Evolutionary conservation across 1,140 invertebrate species (phyloP), one percentile per base, ranked within the genome.

Genomic region (Aporrectodea caliginosa): DNA sequence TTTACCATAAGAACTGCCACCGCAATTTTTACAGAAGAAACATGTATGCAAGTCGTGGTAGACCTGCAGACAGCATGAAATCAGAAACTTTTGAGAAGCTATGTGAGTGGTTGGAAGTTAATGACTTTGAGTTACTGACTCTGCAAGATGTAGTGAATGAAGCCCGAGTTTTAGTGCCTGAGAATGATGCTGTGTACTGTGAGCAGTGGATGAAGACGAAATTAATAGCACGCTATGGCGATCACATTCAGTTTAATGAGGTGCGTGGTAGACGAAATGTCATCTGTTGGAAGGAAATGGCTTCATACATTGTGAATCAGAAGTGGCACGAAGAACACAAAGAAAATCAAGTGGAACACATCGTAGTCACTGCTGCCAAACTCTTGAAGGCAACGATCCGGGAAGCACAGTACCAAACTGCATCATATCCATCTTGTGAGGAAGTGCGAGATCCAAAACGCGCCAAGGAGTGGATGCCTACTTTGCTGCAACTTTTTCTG

Each of bases 1-100:
- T 68, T 68, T 68, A 68, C 27, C 58, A 68, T 27, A 68, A 68
- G 58, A 68, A 68, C 58, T 68, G 58, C n/a, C n/a, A 68, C 58
- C 58, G 14, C 58, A 68, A 68, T 16, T n/a, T n/a, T n/a, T n/a
- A n/a, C n/a, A n/a, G n/a, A n/a, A n/a, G n/a, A n/a, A n/a, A n/a
- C n/a, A n/a, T 16, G 27, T 14, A n/a, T n/a, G n/a, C n/a, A n/a
- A n/a, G 14, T 68, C 14, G 14, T 27, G 58, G 58, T 68, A 14
- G 58, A 14, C 58, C 58, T 68, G 14, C 58, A 68, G 14, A 68
- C 58, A 27, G 27, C 14, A 68, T 16, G 14, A 27, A 14, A 68
- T 14, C 58, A 16, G 58, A 68, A 68, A 68, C 27, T 16, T 68
- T 68, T 27, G 58, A 68, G 14, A 68, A 16, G 58, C 14, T 68